Evolutionary conservation across 2,797 vertebrate species (phyloP).

Genomic region (Bradypodion ventrale): DNA sequence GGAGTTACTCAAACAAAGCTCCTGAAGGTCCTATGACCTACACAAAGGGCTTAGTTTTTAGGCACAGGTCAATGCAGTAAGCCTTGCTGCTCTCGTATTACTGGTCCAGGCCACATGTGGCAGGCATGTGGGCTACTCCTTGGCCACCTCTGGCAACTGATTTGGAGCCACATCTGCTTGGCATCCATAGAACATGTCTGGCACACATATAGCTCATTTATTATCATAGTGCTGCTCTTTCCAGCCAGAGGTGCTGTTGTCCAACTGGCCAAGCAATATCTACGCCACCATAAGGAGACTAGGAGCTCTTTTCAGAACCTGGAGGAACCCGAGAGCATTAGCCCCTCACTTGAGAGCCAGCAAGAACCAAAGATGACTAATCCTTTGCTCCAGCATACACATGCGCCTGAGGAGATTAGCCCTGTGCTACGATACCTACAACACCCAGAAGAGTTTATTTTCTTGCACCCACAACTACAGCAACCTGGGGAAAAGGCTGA

Average conservation of each 20-base stretch:
- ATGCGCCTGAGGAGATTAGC: conserved; percentile 15
- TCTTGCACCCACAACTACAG: background rate
- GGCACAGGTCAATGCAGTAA: conserved; percentile 28
- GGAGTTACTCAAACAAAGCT: conserved; percentile 14
- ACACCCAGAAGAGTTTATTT: conserved; percentile 31
- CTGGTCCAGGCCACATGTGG: conserved; percentile 1
- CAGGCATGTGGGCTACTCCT: conserved; percentile 10
- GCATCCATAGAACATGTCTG: conserved; percentile 12
- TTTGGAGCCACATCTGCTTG: conserved; percentile 14
- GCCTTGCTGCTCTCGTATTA: conserved; percentile 20
- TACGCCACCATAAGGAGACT: background rate
- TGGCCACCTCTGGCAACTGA: conserved; percentile 37
- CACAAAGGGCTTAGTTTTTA: conserved; percentile 31
- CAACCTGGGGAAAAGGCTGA: background rate
- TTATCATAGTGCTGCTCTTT: conserved; percentile 29
- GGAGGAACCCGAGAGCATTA: conserved; percentile 3
- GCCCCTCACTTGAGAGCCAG: background rate
- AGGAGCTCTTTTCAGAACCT: conserved; percentile 17
- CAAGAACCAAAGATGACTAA: conserved; percentile 15
- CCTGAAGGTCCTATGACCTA: conserved; percentile 16
- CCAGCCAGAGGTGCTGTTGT: conserved; percentile 31
- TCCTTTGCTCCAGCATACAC: conserved; percentile 15
- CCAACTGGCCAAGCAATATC: conserved; percentile 15
- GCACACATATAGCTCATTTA: conserved; percentile 30
- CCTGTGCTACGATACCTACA: conserved; percentile 32